Conservation (phyloP, 2,113 vertebrate species). For the Crypturellus undulatus region DNA sequence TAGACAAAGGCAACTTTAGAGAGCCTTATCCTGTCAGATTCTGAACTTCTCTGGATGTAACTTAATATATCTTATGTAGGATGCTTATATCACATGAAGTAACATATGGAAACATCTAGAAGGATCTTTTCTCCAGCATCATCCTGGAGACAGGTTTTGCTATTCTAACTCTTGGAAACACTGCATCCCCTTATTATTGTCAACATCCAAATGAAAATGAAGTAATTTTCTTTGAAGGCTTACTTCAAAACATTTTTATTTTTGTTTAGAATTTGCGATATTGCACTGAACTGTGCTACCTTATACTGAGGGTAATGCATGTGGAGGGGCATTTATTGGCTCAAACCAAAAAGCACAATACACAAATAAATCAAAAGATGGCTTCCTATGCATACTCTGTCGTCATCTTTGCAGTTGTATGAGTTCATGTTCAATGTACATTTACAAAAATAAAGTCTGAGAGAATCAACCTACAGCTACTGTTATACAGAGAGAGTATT, state of each 20-base stretch:
- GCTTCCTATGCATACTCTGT: neutral
- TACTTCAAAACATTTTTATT: neutral
- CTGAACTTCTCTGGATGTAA: neutral
- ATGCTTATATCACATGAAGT: neutral
- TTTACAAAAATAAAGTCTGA: neutral
- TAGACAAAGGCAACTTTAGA: neutral
- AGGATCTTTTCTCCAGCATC: neutral
- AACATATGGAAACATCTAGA: neutral
- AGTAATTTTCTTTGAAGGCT: neutral
- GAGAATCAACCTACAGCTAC: neutral
- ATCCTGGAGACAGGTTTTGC: neutral
- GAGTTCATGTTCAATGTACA: neutral
- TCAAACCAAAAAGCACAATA: neutral
- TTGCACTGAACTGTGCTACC: neutral
- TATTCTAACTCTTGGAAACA: neutral
- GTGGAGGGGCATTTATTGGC: neutral
- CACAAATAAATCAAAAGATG: neutral
- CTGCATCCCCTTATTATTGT: neutral
- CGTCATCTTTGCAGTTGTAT: neutral
- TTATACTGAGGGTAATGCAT: neutral
- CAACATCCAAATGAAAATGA: neutral
- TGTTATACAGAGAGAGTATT: neutral
- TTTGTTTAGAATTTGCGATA: neutral
- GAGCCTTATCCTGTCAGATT: neutral
- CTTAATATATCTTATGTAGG: neutral